Base-by-base conservation (phyloP, 2,797 vertebrate genomes). In the Dicrostonyx torquatus region DNA sequence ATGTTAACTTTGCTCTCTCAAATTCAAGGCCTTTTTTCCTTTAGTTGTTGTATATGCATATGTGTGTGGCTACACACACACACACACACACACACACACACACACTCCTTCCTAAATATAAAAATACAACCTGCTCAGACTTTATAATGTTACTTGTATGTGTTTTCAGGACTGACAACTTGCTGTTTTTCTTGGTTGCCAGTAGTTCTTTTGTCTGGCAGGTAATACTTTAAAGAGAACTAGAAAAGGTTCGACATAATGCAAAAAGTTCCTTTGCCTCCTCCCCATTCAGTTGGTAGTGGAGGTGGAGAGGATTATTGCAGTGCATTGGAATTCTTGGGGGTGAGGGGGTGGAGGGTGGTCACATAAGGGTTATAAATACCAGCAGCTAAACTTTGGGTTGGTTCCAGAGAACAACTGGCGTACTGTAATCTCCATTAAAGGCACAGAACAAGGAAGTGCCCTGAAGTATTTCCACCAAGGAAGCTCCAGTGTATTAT, bases 341-440 rank as follows among this genome's bases (percentile, higher is more conserved):
- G 87, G 96, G n/a, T 87, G 66, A 43, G 91, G 43, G 97, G 95
- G 64, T 53, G 83, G 50, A 70, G 66, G 78, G 50, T 58, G 45
- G 97, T 97, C 97, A 97, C 93, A 92, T 12, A 97, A 97, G 95
- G 97, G 98, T 98, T 98, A 98, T 98, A 98, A 98, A 98, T 98
- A 98, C 83, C 97, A 97, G 60, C 2, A 13, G 97, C 89, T 87
- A 88, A 95, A 94, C 94, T 83, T 82, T 89, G 85, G 82, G 83
- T 68, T 93, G 66, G 89, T 82, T 94, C 87, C 78, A 91, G 83
- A 96, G 92, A 82, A 94, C 97, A 97, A 98, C 95, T 94, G 97
- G 97, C 96, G 97, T 89, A 84, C 78, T 2, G 83, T 76, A 93
- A 94, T 87, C 72, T 94, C 94, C 75, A 50, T 87, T 95, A 95